Evolutionary conservation across 1,140 invertebrate genomes (phyloP).

Genomic region (Drosophila ficusphila): DNA sequence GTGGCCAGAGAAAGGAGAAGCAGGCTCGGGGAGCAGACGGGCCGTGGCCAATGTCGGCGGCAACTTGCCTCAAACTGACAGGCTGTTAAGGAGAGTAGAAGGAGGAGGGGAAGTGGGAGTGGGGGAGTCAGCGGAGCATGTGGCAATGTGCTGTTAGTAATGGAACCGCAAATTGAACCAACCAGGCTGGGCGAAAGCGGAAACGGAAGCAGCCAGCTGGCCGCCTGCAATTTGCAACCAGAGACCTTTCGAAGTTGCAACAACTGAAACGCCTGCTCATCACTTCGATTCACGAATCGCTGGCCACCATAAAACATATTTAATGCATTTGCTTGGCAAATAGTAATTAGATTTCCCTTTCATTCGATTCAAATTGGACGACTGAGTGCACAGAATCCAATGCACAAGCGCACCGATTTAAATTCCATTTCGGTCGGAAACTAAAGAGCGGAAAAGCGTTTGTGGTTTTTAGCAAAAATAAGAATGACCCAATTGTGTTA

Average conservation of each 20-base stretch:
- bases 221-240: slow-evolving; percentile 37
- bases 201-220: slow-evolving; percentile 16
- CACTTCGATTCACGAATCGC: slow-evolving; percentile 6
- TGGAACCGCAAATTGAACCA: slow-evolving; percentile 78
- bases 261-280: slow-evolving; percentile 9
- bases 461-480: slow-evolving; percentile 15
- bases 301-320: slow-evolving; percentile 39
- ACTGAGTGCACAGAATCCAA: slow-evolving; percentile 20
- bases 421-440: slow-evolving; percentile 15
- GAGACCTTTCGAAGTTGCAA: slow-evolving; percentile 9
- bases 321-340: slow-evolving; percentile 47
- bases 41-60: slow-evolving; percentile 38
- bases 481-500: neutral
- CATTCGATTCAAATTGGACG: slow-evolving; percentile 31
- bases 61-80: slow-evolving; percentile 41
- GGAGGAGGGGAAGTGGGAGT: neutral
- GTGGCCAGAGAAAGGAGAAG: slow-evolving; percentile 5
- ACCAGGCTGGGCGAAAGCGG: slow-evolving; percentile 13
- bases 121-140: slow-evolving; percentile 38
- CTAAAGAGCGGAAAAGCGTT: slow-evolving; percentile 19
- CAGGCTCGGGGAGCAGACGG: slow-evolving; percentile 15
- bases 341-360: slow-evolving; percentile 52
- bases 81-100: no score
- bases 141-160: slow-evolving; percentile 69
- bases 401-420: slow-evolving; percentile 24